Conservation (phyloP, 2,797 vertebrate genomes). For the Crenuchus spilurus region DNA sequence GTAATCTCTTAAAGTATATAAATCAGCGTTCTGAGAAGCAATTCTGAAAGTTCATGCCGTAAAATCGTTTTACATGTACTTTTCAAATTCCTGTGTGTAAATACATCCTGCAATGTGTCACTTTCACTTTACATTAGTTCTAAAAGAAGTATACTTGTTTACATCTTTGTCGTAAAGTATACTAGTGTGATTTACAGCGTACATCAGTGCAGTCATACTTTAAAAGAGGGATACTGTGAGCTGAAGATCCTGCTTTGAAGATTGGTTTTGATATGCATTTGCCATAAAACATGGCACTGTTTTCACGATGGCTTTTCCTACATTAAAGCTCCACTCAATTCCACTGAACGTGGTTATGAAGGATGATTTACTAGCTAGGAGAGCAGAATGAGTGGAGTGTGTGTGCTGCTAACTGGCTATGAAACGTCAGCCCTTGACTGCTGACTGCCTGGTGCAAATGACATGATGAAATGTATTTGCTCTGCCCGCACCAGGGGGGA, state of each 20-base stretch:
- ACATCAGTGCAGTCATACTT: constrained; percentile 64
- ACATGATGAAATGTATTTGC: constrained; percentile 73
- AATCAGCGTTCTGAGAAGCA: no score
- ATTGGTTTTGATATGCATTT: constrained; percentile 1
- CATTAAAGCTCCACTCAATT: constrained; percentile 67
- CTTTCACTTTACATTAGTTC: no score
- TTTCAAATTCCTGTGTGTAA: no score
- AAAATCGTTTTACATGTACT: no score
- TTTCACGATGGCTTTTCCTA: constrained; percentile 69
- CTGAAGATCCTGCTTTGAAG: constrained; percentile 63
- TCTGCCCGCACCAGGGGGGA: constrained; percentile 66
- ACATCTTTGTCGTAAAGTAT: no score
- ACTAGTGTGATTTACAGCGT: no score
- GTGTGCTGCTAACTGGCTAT: constrained; percentile 71
- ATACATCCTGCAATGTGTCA: no score
- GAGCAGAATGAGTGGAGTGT: constrained; percentile 68
- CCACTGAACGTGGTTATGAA: constrained; percentile 80
- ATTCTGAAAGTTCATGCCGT: no score
- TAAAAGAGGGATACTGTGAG: constrained; percentile 52
- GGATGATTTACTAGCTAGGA: constrained; percentile 75
- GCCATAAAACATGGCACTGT: constrained; percentile 62
- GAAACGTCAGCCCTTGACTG: constrained; percentile 69
- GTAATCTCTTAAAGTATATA: no score
- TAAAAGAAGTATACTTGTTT: no score
- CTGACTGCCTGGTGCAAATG: constrained; percentile 64